A percentile compares a stretch with the other conserved stretches of the same genome.
Evolutionary conservation across 2,797 vertebrate genomes (phyloP).

Genomic region (Rhincodon typus): DNA sequence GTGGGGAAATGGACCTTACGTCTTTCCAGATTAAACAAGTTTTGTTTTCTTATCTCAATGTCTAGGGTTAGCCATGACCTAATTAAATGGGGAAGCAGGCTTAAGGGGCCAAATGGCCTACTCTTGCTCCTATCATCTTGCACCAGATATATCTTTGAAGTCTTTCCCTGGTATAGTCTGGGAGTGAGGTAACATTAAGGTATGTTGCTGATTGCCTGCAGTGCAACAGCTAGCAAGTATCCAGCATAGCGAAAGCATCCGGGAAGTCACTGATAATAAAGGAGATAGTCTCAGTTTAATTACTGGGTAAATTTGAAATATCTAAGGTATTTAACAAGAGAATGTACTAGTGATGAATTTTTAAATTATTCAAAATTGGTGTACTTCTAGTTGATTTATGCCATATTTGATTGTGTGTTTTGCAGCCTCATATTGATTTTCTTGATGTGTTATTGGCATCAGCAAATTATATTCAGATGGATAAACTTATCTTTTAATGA

Average conservation of each 20-base stretch:
- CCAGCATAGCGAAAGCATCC: neutral
- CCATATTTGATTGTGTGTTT: neutral
- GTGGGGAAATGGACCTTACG: neutral
- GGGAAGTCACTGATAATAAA: neutral
- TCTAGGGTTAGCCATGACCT: too few species aligned
- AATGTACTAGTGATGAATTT: neutral
- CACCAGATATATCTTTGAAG: neutral
- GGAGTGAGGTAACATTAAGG: neutral
- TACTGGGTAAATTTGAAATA: neutral
- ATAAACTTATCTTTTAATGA: neutral
- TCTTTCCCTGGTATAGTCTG: neutral
- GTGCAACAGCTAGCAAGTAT: neutral
- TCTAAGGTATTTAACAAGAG: neutral
- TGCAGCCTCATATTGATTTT: neutral
- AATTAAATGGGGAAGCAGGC: too few species aligned
- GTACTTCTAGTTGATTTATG: neutral
- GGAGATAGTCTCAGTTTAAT: neutral
- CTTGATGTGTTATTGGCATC: conserved; percentile 2
- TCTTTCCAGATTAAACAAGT: neutral
- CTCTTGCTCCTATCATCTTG: neutral
- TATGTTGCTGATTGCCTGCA: neutral
- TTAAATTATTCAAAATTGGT: neutral
- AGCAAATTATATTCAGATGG: conserved; percentile 17
- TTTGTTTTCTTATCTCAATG: neutral
- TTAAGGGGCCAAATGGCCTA: too few species aligned